Percentiles rank a stretch among this genome's conserved stretches.
Conservation (phyloP, 2,888 invertebrate genomes). For the Eupithecia subumbrata region DNA sequence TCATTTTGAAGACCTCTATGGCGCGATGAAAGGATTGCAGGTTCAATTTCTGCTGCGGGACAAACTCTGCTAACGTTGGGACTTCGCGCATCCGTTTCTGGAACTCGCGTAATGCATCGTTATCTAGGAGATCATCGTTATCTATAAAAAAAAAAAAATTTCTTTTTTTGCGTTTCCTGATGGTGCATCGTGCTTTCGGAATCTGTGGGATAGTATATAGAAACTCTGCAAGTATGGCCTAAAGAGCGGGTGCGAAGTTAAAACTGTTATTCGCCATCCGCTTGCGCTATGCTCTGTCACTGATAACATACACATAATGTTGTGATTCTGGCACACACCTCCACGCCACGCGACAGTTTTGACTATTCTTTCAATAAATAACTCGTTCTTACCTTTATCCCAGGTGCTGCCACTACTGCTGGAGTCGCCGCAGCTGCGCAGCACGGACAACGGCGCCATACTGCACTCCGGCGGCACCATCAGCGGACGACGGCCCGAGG, state of each 20-base stretch:
- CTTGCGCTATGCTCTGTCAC: neutral
- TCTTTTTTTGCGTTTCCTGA: neutral
- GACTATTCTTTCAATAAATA: neutral
- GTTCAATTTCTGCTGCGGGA: neutral
- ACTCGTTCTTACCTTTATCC: neutral
- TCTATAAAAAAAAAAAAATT: no score
- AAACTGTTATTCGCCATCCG: neutral
- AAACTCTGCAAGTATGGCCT: neutral
- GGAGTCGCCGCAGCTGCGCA: conserved; percentile 87
- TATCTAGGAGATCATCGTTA: no score
- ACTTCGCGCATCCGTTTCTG: neutral
- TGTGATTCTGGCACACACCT: neutral
- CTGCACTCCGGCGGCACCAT: conserved; percentile 93
- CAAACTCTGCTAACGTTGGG: neutral
- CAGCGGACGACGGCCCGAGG: conserved; percentile 86
- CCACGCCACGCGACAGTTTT: neutral
- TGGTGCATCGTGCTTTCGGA: no score
- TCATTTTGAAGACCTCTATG: neutral
- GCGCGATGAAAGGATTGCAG: no score
- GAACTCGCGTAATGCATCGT: neutral
- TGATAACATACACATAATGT: neutral
- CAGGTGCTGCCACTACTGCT: conserved; percentile 89
- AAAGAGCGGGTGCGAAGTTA: neutral
- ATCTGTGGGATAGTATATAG: neutral
- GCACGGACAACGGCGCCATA: conserved; percentile 93